These are phyloP conservation scores for Punctoribates punctum DNA, from an alignment of 2,888 invertebrate species.

Conservation along the genomic window DNA sequence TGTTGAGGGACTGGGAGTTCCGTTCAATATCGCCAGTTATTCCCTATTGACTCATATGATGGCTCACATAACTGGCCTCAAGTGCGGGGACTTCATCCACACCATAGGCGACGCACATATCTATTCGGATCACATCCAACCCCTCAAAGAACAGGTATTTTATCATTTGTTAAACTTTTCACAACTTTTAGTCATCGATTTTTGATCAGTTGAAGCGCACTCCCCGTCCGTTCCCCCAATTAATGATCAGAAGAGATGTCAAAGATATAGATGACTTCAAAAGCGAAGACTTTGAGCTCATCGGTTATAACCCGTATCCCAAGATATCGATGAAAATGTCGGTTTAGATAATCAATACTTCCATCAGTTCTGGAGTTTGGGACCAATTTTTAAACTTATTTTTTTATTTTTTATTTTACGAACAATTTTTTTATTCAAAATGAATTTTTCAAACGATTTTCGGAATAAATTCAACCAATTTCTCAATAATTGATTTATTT, in stretches of 20 bases:
- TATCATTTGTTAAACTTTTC: conserved; percentile 2
- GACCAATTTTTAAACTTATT: neutral
- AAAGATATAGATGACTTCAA: conserved; percentile 77
- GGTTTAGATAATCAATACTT: conserved; percentile 56
- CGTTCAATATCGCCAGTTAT: conserved; percentile 97
- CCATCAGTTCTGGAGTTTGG: neutral
- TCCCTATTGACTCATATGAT: conserved; percentile 90
- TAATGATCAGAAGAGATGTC: conserved; percentile 68
- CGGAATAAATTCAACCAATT: too few species aligned
- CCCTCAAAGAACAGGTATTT: conserved; percentile 68
- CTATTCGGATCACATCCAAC: conserved; percentile 81
- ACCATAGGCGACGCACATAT: conserved; percentile 93
- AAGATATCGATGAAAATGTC: conserved; percentile 93
- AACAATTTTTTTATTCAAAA: too few species aligned
- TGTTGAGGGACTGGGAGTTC: conserved; percentile 73
- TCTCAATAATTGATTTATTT: too few species aligned
- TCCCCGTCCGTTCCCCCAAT: conserved; percentile 76
- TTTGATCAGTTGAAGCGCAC: conserved; percentile 61
- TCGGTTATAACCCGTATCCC: conserved; percentile 79
- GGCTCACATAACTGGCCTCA: conserved; percentile 84
- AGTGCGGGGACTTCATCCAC: conserved; percentile 91
- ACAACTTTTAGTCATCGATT: conserved; percentile 16
- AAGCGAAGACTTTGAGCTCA: conserved; percentile 76
- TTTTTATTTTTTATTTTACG: too few species aligned
- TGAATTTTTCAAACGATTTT: too few species aligned